These are phyloP conservation scores for Xenops minutus DNA, from an alignment of 2,797 vertebrate genomes.

Conservation along the genomic window DNA sequence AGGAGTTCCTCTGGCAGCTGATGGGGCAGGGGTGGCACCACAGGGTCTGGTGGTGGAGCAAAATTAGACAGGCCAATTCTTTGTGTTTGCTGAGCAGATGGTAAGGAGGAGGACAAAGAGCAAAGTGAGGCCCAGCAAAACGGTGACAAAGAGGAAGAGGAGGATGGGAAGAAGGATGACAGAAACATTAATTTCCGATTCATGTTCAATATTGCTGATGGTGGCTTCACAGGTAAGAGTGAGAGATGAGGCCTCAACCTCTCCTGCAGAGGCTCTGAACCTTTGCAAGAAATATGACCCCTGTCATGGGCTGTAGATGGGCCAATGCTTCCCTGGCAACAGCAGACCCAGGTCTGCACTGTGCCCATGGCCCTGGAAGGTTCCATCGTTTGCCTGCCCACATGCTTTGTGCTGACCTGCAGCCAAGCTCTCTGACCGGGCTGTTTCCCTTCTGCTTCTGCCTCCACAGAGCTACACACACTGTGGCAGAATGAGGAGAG, in stretches of 20 bases:
- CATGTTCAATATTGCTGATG: constrained; percentile 99
- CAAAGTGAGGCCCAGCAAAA: constrained; percentile 83
- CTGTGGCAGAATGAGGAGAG: constrained; percentile 98
- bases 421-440: not conserved
- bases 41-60: not conserved
- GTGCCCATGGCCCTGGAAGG: accelerated
- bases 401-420: accelerated
- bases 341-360: accelerated
- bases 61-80: not conserved
- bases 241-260: accelerated
- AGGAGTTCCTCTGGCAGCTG: not conserved
- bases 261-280: not conserved
- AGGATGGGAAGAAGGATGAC: constrained; percentile 88
- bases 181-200: constrained; percentile 87
- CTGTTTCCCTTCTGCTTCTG: not conserved
- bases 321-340: not conserved
- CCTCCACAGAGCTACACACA: constrained; percentile 89
- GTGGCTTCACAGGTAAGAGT: constrained; percentile 91
- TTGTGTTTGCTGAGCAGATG: constrained; percentile 51
- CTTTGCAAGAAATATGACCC: not conserved
- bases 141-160: constrained; percentile 89
- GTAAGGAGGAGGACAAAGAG: constrained; percentile 84
- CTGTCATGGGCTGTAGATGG: accelerated
- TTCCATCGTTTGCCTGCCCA: accelerated
- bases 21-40: not conserved